Evolutionary conservation across 2,797 vertebrate genomes (phyloP).

Genomic region (Mormyrus hasselquistii): DNA sequence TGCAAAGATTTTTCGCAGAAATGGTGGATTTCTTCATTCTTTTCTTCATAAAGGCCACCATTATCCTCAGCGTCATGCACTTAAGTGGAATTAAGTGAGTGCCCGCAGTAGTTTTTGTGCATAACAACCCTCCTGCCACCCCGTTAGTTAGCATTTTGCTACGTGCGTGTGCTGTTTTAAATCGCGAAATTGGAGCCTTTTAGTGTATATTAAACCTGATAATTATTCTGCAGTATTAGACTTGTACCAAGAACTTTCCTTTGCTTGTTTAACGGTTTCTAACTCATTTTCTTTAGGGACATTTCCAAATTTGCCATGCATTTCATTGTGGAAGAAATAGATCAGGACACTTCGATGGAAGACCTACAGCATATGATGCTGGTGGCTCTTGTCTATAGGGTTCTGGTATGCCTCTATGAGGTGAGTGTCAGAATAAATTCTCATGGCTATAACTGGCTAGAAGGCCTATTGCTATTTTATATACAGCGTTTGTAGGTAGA

Average conservation of each 20-base stretch:
- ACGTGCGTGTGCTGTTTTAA: neutral
- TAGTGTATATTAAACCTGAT: neutral
- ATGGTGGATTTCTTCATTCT: slow-evolving; percentile 98
- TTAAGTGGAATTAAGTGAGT: slow-evolving; percentile 93
- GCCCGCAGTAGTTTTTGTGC: neutral
- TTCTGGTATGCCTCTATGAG: slow-evolving; percentile 97
- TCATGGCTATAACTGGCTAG: no score
- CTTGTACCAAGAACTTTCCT: neutral
- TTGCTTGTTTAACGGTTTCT: neutral
- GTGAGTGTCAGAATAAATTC: slow-evolving; percentile 50
- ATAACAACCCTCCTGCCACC: neutral
- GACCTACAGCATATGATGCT: slow-evolving; percentile 98
- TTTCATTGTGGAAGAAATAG: slow-evolving; percentile 98
- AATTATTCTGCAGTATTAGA: neutral
- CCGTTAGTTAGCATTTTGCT: neutral
- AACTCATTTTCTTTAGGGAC: slow-evolving; percentile 63
- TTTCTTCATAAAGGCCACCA: slow-evolving; percentile 95
- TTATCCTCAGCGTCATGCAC: slow-evolving; percentile 94
- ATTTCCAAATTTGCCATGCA: slow-evolving; percentile 98
- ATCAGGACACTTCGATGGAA: slow-evolving; percentile 97
- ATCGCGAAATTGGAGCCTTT: neutral
- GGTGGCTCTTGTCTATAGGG: slow-evolving; percentile 89
- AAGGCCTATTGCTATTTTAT: neutral
- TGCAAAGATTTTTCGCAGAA: slow-evolving; percentile 92
- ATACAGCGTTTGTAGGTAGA: neutral